A percentile compares a stretch with the other conserved stretches of the same genome.
Conservation (phyloP, 2,888 invertebrate species). For the Drosophila setosimentum region DNA sequence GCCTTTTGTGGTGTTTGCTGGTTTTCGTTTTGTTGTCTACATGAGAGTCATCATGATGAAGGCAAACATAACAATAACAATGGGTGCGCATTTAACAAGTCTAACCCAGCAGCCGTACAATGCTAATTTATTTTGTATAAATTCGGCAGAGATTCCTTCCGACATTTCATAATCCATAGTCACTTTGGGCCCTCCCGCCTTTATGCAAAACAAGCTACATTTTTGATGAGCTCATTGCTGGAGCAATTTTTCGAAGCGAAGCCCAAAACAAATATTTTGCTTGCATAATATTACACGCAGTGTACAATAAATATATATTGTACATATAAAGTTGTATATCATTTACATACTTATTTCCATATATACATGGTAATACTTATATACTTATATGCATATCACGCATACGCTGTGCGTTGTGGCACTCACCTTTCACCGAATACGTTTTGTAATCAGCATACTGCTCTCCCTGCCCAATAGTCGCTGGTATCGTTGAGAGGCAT, state of each 20-base stretch:
- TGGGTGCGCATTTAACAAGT: conserved; percentile 20
- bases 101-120: conserved; percentile 43
- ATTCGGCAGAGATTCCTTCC: conserved; percentile 66
- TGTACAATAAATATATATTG: conserved; percentile 39
- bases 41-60: conserved; percentile 32
- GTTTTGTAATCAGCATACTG: conserved; percentile 91
- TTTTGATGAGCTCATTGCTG: conserved; percentile 76
- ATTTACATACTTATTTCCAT: conserved; percentile 2
- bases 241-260: conserved; percentile 46
- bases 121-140: conserved; percentile 73
- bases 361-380: conserved; percentile 21
- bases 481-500: conserved; percentile 92
- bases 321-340: conserved; percentile 12
- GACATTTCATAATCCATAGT: conserved; percentile 62
- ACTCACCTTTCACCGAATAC: conserved; percentile 90
- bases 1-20: conserved; percentile 6
- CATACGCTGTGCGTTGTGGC: conserved; percentile 28
- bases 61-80: conserved; percentile 44
- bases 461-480: conserved; percentile 89
- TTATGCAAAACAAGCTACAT: conserved; percentile 52
- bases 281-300: conserved; percentile 55
- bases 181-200: conserved; percentile 15
- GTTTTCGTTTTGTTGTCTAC: conserved; percentile 1
- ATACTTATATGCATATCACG: conserved; percentile 64
- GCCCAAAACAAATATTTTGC: conserved; percentile 68